Percentiles rank a stretch among this genome's conserved stretches.
Conservation (phyloP, 1,140 invertebrate genomes). For the Pseudomyrmex dendroicus region DNA sequence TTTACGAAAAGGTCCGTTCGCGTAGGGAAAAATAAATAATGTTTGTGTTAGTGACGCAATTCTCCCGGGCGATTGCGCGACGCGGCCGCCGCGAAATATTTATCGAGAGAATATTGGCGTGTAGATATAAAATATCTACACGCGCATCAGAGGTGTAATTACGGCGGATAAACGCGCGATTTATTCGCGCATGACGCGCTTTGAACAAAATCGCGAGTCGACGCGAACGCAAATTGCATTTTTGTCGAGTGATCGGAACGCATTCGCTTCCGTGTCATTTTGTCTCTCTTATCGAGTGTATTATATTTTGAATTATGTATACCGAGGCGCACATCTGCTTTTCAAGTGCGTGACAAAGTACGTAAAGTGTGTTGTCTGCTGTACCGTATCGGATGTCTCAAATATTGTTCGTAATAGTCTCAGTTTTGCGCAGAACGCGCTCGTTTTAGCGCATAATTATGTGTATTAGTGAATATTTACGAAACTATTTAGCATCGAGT, state of each 20-base stretch:
- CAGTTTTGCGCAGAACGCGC: not conserved
- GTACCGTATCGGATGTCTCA: conserved; percentile 18
- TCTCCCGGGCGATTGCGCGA: conserved; percentile 39
- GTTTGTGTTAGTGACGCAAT: conserved; percentile 32
- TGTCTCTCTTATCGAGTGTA: conserved; percentile 47
- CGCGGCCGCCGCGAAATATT: conserved; percentile 47
- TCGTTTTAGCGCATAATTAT: conserved; percentile 7
- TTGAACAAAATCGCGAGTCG: conserved; percentile 31
- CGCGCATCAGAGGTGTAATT: conserved; percentile 21
- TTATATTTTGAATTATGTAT: conserved; percentile 51
- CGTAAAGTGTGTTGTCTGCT: conserved; percentile 19
- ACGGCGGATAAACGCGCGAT: conserved; percentile 36
- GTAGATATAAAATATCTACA: conserved; percentile 22
- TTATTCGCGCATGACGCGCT: conserved; percentile 33
- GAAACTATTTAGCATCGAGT: conserved; percentile 33
- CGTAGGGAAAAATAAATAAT: conserved; percentile 51
- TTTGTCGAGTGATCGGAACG: conserved; percentile 47
- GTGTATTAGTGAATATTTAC: not conserved
- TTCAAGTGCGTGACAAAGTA: conserved; percentile 40
- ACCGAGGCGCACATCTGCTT: conserved; percentile 26
- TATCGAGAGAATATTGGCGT: conserved; percentile 52
- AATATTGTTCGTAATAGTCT: conserved; percentile 15
- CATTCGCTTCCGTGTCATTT: conserved; percentile 18
- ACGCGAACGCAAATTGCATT: conserved; percentile 49
- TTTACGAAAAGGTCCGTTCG: conserved; percentile 33